Evolutionary conservation across 2,888 invertebrate species (phyloP), one percentile per base, ranked within the genome.

Genomic region (Drepanosiphum platanoidis): DNA sequence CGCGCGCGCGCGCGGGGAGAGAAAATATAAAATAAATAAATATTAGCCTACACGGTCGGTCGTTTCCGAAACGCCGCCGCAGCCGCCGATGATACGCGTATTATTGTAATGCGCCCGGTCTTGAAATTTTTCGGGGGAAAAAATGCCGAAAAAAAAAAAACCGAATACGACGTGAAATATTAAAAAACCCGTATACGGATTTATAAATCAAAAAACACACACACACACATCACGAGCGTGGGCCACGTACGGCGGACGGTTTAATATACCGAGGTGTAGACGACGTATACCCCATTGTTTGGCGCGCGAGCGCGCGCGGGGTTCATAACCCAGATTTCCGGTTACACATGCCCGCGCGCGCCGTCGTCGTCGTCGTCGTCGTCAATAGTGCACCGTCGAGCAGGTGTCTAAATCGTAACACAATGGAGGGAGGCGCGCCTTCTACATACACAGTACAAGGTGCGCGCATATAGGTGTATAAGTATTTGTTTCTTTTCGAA

Each of bases 331-430:
- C 83, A 68, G 66, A 83, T 75, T 83, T 83, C 83, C 83, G 83
- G 83, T 83, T 74, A 66, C 30, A 74, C 75, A 66, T 66, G 66
- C 36, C n/a, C n/a, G n/a, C n/a, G n/a, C n/a, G 66, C 4, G 36
- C 30, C 61, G 36, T 34, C 9, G 52, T 52, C 74, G 52, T 32
- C 30, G 30, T 30, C 32, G 30, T 22, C 34, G 52, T 70, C 78
- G 66, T 78, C 78, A 39, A 77, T 61, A 27, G 81, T 18, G 71
- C 71, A 58, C 71, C 36, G 34, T 3, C 72, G 58, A 30, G 34
- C 68, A 75, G 83, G 83, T 75, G 83, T 83, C 83, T 32, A 52
- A 74, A 66, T 15, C 74, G 66, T 83, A 83, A 81, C 80, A 83
- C 83, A 83, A 83, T 83, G 52, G 83, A 46, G 75, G 75, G 75